These are phyloP conservation scores for Neodon shergylaensis DNA, from an alignment of 2,113 vertebrate genomes.

Conservation along the genomic window DNA sequence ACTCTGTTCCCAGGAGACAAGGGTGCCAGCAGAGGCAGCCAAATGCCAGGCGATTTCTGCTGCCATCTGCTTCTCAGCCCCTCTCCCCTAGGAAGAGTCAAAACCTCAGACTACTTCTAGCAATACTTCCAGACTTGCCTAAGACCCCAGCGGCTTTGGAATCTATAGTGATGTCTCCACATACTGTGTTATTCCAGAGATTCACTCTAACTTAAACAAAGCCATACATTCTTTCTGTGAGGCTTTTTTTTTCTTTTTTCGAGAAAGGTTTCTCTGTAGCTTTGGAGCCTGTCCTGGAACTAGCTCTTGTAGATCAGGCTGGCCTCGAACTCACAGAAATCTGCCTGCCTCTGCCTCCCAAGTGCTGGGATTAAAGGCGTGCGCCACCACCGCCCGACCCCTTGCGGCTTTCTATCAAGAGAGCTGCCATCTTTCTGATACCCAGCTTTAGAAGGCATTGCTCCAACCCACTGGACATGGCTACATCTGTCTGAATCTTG, in stretches of 20 bases:
- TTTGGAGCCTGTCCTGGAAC: too few species aligned
- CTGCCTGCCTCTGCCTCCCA: too few species aligned
- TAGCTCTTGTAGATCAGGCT: too few species aligned
- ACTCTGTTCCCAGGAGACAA: neutral
- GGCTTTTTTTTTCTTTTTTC: too few species aligned
- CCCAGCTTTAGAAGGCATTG: neutral
- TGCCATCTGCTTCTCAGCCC: neutral
- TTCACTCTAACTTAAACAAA: too few species aligned
- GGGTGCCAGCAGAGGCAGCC: neutral
- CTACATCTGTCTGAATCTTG: neutral
- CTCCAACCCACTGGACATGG: neutral
- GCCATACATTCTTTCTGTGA: too few species aligned
- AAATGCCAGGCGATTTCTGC: constrained; percentile 15
- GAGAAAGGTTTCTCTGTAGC: too few species aligned
- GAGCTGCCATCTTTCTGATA: neutral
- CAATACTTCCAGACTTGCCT: neutral
- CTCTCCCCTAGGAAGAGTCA: neutral
- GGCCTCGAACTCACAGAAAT: too few species aligned
- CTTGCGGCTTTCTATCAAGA: constrained; percentile 1
- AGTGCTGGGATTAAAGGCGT: too few species aligned
- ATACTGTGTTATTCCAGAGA: too few species aligned
- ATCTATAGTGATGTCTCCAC: neutral
- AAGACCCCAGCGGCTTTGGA: constrained; percentile 13
- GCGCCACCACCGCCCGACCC: too few species aligned
- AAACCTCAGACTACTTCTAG: neutral